Percentiles rank a stretch among this genome's conserved stretches.
phyloP scores from a whole-genome alignment of 2,113 vertebrate genomes.

The Excalfactoria chinensis region DNA sequence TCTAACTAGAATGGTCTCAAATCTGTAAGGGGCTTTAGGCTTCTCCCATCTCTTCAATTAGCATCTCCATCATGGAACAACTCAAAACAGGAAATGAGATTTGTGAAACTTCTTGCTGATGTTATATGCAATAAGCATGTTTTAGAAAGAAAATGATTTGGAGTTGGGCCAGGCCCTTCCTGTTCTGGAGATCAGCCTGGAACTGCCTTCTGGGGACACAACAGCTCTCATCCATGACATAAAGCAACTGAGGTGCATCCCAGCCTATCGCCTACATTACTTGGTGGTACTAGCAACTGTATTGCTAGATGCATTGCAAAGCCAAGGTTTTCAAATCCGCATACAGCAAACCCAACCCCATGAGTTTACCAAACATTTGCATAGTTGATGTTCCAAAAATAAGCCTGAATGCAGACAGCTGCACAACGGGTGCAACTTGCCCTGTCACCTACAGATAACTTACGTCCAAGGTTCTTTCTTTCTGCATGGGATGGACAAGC shows the following conservation, averaged over 20 bases:
- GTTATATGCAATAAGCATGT: neutral
- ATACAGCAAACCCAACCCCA: neutral
- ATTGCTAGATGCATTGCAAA: neutral
- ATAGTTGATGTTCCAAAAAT: neutral
- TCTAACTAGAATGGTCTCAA: neutral
- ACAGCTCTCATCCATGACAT: neutral
- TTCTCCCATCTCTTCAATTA: neutral
- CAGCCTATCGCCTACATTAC: neutral
- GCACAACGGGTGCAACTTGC: neutral
- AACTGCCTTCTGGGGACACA: neutral
- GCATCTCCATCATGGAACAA: neutral
- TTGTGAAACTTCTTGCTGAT: neutral
- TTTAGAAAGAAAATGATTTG: neutral
- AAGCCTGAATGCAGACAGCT: neutral
- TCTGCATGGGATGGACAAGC: neutral
- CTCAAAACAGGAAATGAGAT: constrained; percentile 10
- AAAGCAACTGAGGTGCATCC: neutral
- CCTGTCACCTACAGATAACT: neutral
- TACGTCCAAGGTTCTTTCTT: neutral
- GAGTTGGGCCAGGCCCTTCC: neutral
- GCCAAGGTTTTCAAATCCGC: neutral
- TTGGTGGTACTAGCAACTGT: neutral
- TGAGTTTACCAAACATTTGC: neutral
- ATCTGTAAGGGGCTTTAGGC: neutral
- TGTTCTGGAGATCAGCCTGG: neutral